phyloP scores from a whole-genome alignment of 2,888 invertebrate genomes.

The Perdita meconis region DNA sequence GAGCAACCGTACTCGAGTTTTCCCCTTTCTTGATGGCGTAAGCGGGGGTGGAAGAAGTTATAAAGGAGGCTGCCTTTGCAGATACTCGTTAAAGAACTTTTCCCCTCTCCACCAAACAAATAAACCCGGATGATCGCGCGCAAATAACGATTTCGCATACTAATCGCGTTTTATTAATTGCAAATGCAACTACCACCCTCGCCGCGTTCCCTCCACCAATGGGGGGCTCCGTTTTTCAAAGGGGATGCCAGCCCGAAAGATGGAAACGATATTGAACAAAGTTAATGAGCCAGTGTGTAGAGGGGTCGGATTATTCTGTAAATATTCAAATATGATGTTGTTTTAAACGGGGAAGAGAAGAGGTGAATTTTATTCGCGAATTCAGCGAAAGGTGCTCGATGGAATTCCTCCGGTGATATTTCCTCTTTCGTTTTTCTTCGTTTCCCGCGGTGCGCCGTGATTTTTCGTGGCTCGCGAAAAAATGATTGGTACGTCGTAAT shows the following conservation, averaged over 20 bases:
- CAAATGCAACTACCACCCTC: background rate
- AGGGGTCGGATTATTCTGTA: background rate
- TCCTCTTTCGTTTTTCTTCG: background rate
- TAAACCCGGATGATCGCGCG: slow-evolving; percentile 30
- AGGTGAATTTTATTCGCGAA: background rate
- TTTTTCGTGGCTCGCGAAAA: slow-evolving; percentile 1
- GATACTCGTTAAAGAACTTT: slow-evolving; percentile 59
- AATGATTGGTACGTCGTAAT: slow-evolving; percentile 29
- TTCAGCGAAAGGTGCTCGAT: background rate
- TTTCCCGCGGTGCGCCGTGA: background rate
- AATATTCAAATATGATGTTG: slow-evolving; percentile 8
- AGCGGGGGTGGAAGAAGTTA: slow-evolving; percentile 19
- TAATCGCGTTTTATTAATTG: slow-evolving; percentile 50
- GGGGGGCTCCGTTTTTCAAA: background rate
- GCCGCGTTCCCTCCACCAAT: background rate
- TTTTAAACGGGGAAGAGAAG: background rate
- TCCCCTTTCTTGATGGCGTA: slow-evolving; percentile 25
- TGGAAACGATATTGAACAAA: slow-evolving; percentile 2
- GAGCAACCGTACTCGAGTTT: slow-evolving; percentile 50
- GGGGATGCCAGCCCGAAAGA: background rate
- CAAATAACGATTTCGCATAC: slow-evolving; percentile 43
- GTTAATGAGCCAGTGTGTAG: background rate
- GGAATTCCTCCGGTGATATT: slow-evolving; percentile 3
- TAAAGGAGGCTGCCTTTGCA: slow-evolving; percentile 29
- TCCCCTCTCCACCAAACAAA: slow-evolving; percentile 28